These are phyloP conservation scores for Rhynchonycteris naso DNA, from an alignment of 2,797 vertebrate species.

Conservation along the genomic window DNA sequence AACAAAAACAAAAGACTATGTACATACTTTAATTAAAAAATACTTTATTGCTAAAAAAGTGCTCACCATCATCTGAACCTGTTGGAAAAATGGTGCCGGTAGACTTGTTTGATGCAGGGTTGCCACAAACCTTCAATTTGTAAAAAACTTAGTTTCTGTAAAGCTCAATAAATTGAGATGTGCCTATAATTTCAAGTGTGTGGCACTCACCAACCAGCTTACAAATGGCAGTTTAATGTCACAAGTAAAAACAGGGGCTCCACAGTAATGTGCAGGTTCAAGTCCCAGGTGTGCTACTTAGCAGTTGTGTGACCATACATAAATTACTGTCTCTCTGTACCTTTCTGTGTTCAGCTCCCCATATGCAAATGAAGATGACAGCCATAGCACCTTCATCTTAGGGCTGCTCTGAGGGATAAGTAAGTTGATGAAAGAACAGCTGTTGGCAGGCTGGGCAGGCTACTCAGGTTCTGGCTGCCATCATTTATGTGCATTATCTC, in stretches of 20 bases:
- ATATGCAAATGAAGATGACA: background rate
- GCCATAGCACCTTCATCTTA: fast-evolving
- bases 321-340: background rate
- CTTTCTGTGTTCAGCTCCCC: background rate
- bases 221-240: background rate
- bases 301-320: background rate
- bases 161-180: background rate
- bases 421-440: background rate
- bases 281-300: background rate
- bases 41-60: background rate
- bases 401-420: background rate
- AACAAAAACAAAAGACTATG: background rate
- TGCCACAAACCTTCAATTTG: background rate
- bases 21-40: background rate
- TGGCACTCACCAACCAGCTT: background rate
- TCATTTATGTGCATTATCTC: fast-evolving
- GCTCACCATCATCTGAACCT: background rate
- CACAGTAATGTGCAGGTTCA: background rate
- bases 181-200: background rate
- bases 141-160: background rate
- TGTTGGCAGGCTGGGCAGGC: fast-evolving
- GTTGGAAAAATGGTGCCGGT: background rate
- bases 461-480: background rate
- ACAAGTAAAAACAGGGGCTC: background rate
- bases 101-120: no score